phyloP scores from a whole-genome alignment of 1,140 invertebrate species.

The Arion vulgaris region DNA sequence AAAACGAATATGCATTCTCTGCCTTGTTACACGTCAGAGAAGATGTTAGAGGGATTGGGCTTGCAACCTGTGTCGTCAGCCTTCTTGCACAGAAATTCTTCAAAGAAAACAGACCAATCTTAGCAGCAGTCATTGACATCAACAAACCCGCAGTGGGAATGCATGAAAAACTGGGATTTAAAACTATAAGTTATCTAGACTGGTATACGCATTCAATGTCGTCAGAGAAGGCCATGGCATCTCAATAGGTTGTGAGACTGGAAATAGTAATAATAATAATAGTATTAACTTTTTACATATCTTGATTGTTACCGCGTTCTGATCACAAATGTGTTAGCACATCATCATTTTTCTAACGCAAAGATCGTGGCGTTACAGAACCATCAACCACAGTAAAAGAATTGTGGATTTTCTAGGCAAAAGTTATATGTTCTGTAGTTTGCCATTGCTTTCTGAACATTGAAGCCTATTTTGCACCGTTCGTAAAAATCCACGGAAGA shows the following conservation, averaged over 20 bases:
- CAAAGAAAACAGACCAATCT: neutral
- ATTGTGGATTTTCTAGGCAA: too few relatives aligned
- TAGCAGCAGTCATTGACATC: neutral
- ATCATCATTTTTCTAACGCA: too few relatives aligned
- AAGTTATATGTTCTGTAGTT: too few relatives aligned
- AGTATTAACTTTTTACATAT: too few relatives aligned
- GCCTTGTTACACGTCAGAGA: neutral
- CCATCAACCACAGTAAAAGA: too few relatives aligned
- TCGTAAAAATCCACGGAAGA: too few relatives aligned
- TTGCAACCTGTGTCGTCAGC: neutral
- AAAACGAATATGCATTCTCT: neutral
- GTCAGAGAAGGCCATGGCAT: neutral
- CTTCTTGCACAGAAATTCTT: neutral
- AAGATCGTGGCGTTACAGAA: too few relatives aligned
- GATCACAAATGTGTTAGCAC: too few relatives aligned
- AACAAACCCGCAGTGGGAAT: neutral
- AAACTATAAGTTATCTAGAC: neutral
- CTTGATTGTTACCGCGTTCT: too few relatives aligned
- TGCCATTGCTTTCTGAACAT: too few relatives aligned
- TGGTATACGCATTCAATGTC: neutral
- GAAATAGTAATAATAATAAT: too few relatives aligned
- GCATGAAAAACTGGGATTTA: constrained; percentile 3
- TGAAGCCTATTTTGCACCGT: too few relatives aligned
- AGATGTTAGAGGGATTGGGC: neutral
- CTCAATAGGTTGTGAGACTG: neutral